Conservation (phyloP, 2,797 vertebrate genomes). For the Xiphorhynchus erythropygius region DNA sequence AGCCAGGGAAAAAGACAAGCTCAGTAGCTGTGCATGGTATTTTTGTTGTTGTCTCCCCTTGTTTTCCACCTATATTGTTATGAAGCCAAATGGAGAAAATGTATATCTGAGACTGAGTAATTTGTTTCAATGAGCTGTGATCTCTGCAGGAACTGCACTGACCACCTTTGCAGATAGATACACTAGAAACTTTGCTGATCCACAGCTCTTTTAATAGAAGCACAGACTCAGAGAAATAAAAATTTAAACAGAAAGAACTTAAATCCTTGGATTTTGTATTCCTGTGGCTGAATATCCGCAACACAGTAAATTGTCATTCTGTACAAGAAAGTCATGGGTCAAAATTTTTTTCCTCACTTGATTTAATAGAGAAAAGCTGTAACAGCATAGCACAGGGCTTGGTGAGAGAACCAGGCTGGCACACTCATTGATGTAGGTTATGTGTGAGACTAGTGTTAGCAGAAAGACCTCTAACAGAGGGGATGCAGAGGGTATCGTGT, state of each 20-base stretch:
- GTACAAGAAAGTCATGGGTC: neutral
- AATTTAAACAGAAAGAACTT: neutral
- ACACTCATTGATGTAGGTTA: neutral
- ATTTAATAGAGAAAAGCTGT: neutral
- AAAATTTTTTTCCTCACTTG: neutral
- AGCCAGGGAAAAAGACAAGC: neutral
- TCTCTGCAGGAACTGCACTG: neutral
- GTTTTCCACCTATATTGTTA: neutral
- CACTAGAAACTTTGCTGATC: neutral
- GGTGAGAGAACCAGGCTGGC: neutral
- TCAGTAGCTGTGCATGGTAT: neutral
- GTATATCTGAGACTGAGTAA: neutral
- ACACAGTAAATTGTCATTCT: neutral
- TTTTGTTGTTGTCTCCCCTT: neutral
- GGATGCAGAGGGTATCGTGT: rapidly evolving
- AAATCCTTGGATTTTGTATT: neutral
- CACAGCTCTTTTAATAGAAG: neutral
- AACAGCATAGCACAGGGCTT: neutral
- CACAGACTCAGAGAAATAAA: neutral
- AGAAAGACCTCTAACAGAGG: neutral
- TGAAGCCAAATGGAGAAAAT: neutral
- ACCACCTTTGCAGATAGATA: neutral
- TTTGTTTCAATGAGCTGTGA: neutral
- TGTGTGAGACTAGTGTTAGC: neutral
- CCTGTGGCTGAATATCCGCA: neutral